Conservation (phyloP, 2,113 vertebrate species). For the Podiceps cristatus region DNA sequence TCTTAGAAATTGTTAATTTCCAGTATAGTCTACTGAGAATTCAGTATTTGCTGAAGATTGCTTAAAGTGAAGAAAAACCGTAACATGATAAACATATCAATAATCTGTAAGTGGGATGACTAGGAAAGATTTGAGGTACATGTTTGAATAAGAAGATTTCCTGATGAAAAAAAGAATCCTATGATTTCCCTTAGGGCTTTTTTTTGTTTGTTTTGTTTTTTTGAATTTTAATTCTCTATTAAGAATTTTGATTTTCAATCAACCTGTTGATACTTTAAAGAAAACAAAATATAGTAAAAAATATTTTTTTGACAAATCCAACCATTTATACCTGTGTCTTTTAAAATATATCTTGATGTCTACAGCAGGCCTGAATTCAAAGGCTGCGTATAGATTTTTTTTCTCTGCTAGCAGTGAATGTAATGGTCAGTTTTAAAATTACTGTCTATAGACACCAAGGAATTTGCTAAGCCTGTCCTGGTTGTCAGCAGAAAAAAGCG, state of each 20-base stretch:
- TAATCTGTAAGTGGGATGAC: not conserved
- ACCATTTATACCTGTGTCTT: not conserved
- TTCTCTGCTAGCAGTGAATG: not conserved
- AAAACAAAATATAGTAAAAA: not conserved
- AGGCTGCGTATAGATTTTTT: not conserved
- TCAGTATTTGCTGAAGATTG: not conserved
- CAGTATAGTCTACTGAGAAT: not conserved
- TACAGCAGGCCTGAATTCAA: not conserved
- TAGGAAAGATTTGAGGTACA: not conserved
- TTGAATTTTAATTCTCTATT: not conserved
- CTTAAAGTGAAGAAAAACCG: not conserved
- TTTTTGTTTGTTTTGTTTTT: not conserved
- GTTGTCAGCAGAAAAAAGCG: not conserved
- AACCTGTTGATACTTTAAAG: not conserved
- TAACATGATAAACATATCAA: not conserved
- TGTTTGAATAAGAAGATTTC: not conserved
- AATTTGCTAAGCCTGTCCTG: not conserved
- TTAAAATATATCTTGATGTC: not conserved
- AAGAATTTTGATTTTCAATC: not conserved
- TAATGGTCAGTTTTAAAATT: conserved; percentile 24
- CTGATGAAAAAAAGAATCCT: not conserved
- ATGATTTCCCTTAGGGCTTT: not conserved
- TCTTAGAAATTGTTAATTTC: not conserved
- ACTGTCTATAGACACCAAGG: not conserved
- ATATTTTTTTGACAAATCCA: not conserved